These are phyloP conservation scores for Athripsodes cinereus DNA, from an alignment of 2,888 invertebrate species.

Conservation along the genomic window DNA sequence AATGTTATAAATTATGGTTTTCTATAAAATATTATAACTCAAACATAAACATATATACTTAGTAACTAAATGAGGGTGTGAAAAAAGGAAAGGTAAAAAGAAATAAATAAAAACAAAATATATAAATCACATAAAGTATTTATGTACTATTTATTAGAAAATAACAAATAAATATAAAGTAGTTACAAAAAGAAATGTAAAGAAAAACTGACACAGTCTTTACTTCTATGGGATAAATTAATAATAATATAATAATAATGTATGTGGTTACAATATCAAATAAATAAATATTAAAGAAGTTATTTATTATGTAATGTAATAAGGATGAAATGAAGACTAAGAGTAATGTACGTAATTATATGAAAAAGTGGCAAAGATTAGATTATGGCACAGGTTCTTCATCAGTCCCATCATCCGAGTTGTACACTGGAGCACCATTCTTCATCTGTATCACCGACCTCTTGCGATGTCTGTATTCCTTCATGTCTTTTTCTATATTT, in stretches of 20 bases:
- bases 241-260: too few relatives aligned
- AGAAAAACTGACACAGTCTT: not conserved
- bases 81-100: not conserved
- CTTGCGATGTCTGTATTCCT: constrained; percentile 51
- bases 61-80: not conserved
- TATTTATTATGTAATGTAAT: too few relatives aligned
- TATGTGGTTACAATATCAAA: not conserved
- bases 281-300: not conserved
- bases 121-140: not conserved
- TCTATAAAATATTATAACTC: too few relatives aligned
- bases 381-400: constrained; percentile 58
- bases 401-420: constrained; percentile 59
- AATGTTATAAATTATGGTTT: too few relatives aligned
- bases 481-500: constrained; percentile 46
- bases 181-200: not conserved
- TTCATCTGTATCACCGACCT: constrained; percentile 55
- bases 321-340: too few relatives aligned
- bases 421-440: constrained; percentile 50
- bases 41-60: too few relatives aligned
- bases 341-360: not conserved
- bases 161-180: not conserved
- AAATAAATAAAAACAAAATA: not conserved
- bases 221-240: too few relatives aligned
- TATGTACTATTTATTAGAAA: not conserved
- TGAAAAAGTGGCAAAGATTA: not conserved